A percentile compares a stretch with the other conserved stretches of the same genome.
phyloP scores from a whole-genome alignment of 2,113 vertebrate genomes.

The Actenoides lindsayi region DNA sequence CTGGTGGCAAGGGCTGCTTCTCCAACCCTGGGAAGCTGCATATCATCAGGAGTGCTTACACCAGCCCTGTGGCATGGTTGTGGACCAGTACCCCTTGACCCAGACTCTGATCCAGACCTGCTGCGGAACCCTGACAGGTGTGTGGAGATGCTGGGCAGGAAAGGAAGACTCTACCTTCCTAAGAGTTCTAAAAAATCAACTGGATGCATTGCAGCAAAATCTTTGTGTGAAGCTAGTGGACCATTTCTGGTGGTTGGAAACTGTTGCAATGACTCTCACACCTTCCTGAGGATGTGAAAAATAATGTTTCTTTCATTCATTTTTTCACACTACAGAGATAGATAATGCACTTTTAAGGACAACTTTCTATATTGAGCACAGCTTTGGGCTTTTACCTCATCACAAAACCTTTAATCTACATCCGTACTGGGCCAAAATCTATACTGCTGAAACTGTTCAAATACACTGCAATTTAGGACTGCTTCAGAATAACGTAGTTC shows the following conservation, averaged over 20 bases:
- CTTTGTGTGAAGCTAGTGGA: not conserved
- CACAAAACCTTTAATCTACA: not conserved
- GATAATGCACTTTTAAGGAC: not conserved
- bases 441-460: not conserved
- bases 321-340: not conserved
- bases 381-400: not conserved
- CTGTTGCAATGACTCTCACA: not conserved
- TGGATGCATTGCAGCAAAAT: not conserved
- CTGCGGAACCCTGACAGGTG: not conserved
- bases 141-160: not conserved
- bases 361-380: not conserved
- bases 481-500: not conserved
- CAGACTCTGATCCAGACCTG: not conserved
- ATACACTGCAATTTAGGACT: not conserved
- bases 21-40: rapidly evolving
- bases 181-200: rapidly evolving
- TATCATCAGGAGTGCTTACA: rapidly evolving
- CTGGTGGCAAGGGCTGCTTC: not conserved
- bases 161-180: not conserved
- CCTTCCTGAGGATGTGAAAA: not conserved
- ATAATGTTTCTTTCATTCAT: rapidly evolving
- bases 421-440: not conserved
- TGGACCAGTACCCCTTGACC: not conserved
- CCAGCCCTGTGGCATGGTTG: not conserved
- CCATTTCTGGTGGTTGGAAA: not conserved